Base-by-base conservation (phyloP, 2,888 invertebrate genomes). In the Diachrysia chrysitis region DNA sequence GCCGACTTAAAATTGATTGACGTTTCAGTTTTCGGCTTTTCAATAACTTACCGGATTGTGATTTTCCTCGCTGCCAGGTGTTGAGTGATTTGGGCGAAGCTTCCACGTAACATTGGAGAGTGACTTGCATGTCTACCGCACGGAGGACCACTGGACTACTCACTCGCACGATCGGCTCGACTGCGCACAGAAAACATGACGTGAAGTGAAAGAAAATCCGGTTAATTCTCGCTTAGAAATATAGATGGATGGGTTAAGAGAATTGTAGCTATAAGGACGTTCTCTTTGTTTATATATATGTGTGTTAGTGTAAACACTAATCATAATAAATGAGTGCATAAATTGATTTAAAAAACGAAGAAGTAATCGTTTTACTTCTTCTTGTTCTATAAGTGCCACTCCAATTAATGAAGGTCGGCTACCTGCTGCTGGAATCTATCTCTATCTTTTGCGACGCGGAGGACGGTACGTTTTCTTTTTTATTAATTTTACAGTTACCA, bases 11-110 rank as follows among this genome's bases (percentile, higher is more conserved):
- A 32, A 10, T 7, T 32, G 29, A 32, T 32, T 1, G 32, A 14
- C 14, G 0, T 19, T 9, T 29, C n/a, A n/a, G n/a, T n/a, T n/a
- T n/a, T n/a, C n/a, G n/a, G n/a, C 25, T 48, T 17, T 16, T 32
- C 12, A 62, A 69, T 63, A 54, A 77, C 81, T 78, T 72, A 92
- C 93, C 90, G 65, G 87, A 69, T 66, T 88, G 89, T 12, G 92
- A 88, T 78, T 92, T 94, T 53, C 93, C 94, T 12, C 92, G 86
- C 68, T 95, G 94, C 98, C 98, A 98, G 78, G 97, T 97, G 90
- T 97, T 98, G 90, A 98, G 96, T 35, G 98, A 97, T 88, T 97
- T 97, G 42, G 98, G 98, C 64, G 98, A 98, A 14, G 98, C 98
- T 90, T 98, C 98, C 29, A 98, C 97, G 92, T 97, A 96, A 92